Evolutionary conservation across 1,140 invertebrate species (phyloP).

Genomic region (Diorhabda elongata): DNA sequence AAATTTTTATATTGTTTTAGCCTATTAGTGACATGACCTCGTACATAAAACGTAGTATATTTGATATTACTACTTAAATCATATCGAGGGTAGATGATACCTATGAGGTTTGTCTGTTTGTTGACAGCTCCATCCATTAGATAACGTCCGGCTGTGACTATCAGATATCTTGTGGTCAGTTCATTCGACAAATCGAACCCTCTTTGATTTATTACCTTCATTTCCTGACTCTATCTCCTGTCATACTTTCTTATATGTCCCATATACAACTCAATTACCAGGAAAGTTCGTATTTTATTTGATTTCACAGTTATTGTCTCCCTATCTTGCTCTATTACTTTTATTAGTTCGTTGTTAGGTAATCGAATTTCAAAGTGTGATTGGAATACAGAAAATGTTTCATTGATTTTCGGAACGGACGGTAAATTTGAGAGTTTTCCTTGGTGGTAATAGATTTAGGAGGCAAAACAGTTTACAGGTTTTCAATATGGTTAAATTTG

Average conservation of each 20-base stretch:
- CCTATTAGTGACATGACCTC: no score
- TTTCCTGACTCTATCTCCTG: conserved; percentile 33
- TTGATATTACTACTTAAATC: conserved; percentile 6
- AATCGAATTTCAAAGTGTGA: not conserved
- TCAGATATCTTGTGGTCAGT: conserved; percentile 39
- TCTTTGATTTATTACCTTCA: conserved; percentile 42
- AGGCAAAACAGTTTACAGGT: no score
- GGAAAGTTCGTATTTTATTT: conserved; percentile 16
- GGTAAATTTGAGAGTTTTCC: no score
- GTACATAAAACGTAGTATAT: no score
- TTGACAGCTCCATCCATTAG: conserved; percentile 41
- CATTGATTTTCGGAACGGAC: not conserved
- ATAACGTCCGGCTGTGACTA: conserved; percentile 39
- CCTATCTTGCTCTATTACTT: conserved; percentile 2
- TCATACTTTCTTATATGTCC: conserved; percentile 33
- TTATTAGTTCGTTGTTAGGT: conserved; percentile 9
- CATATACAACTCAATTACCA: conserved; percentile 35
- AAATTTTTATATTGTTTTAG: no score
- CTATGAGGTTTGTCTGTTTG: conserved; percentile 29
- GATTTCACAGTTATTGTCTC: conserved; percentile 7
- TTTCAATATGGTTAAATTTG: no score
- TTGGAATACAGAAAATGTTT: not conserved
- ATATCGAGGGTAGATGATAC: not conserved
- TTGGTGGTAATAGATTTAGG: no score
- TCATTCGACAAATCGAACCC: conserved; percentile 40